Evolutionary conservation across 2,113 vertebrate genomes (phyloP).

Genomic region (Geococcyx californianus): DNA sequence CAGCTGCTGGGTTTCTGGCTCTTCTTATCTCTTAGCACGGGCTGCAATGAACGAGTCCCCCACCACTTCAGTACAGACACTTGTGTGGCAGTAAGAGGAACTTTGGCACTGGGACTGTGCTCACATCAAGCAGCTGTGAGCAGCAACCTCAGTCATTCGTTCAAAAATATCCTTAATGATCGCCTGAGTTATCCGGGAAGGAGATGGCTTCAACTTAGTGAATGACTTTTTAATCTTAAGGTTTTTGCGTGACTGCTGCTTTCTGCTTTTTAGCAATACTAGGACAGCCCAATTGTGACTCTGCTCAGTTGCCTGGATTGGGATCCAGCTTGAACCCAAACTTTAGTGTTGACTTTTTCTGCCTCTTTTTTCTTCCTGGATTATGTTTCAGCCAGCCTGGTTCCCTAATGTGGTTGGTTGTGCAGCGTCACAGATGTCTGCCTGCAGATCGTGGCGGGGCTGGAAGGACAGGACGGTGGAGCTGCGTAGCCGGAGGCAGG

Average conservation of each 20-base stretch:
- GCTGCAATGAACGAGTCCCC: neutral
- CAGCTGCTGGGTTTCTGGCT: neutral
- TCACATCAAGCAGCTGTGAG: neutral
- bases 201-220: neutral
- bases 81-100: neutral
- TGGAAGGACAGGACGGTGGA: neutral
- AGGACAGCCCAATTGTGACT: neutral
- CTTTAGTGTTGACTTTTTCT: neutral
- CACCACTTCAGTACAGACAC: neutral
- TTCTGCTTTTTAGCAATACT: neutral
- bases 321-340: neutral
- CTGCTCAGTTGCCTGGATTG: neutral
- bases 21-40: neutral
- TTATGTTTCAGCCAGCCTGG: neutral
- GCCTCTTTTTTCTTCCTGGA: neutral
- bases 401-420: neutral
- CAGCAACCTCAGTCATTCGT: neutral
- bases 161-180: neutral
- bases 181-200: neutral
- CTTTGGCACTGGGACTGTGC: neutral
- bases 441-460: fast-evolving
- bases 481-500: neutral
- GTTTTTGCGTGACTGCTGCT: neutral
- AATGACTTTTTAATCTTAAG: neutral
- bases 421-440: neutral